Percentiles rank a stretch among this genome's conserved stretches.
phyloP scores from a whole-genome alignment of 2,797 vertebrate species.

The Halcyon smyrnensis region DNA sequence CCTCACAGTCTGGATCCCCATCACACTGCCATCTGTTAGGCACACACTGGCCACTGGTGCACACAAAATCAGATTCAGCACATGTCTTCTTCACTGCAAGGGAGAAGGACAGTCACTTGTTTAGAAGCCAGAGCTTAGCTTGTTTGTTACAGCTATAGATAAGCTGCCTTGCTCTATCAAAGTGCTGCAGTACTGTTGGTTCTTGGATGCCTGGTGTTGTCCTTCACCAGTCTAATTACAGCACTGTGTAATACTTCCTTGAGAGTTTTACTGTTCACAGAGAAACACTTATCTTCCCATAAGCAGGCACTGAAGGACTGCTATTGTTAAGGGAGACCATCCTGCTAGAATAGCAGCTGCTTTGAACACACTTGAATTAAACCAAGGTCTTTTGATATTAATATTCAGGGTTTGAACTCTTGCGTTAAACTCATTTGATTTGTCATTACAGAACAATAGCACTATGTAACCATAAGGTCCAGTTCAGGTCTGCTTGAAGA shows the following conservation, averaged over 20 bases:
- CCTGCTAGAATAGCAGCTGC: neutral
- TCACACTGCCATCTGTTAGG: conserved; percentile 97
- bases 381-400: neutral
- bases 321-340: neutral
- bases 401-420: neutral
- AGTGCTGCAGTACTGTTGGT: neutral
- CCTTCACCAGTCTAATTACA: neutral
- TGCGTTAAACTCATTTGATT: neutral
- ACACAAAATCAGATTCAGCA: conserved; percentile 89
- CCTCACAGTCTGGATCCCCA: conserved; percentile 95
- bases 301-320: neutral
- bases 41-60: conserved; percentile 92
- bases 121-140: neutral
- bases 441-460: neutral
- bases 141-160: neutral
- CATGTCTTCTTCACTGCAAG: conserved; percentile 92
- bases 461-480: neutral
- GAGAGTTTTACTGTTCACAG: neutral
- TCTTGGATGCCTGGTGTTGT: rapidly evolving
- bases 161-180: neutral
- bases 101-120: neutral
- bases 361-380: neutral
- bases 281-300: neutral
- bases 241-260: neutral
- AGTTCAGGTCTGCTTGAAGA: neutral